Evolutionary conservation across 2,888 invertebrate species (phyloP).

Genomic region (Bellardia pandia): DNA sequence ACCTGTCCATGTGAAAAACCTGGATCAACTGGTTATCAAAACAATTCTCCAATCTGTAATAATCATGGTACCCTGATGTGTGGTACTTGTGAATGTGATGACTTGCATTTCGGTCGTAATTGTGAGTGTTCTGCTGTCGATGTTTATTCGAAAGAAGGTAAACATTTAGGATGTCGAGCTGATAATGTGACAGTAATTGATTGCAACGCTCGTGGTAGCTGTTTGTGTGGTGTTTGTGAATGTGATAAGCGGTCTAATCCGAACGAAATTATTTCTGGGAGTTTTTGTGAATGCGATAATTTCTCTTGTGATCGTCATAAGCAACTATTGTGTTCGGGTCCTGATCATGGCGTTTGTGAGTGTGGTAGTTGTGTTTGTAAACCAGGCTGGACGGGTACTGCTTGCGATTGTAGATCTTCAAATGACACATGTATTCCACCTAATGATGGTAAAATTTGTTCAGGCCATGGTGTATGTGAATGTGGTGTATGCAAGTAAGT

Average conservation of each 20-base stretch:
- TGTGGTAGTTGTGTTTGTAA: slow-evolving; percentile 94
- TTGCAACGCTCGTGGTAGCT: slow-evolving; percentile 91
- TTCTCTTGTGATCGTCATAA: slow-evolving; percentile 95
- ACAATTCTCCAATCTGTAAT: slow-evolving; percentile 88
- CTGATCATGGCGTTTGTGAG: slow-evolving; percentile 92
- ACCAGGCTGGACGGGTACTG: slow-evolving; percentile 91
- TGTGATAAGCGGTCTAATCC: slow-evolving; percentile 88
- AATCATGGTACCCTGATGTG: slow-evolving; percentile 93
- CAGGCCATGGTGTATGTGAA: slow-evolving; percentile 94
- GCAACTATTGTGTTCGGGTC: slow-evolving; percentile 92
- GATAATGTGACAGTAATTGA: slow-evolving; percentile 88
- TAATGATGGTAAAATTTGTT: slow-evolving; percentile 88
- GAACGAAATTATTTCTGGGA: slow-evolving; percentile 89
- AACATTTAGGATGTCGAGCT: slow-evolving; percentile 86
- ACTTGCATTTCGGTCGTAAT: slow-evolving; percentile 91
- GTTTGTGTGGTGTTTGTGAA: slow-evolving; percentile 92
- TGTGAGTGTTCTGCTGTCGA: slow-evolving; percentile 92
- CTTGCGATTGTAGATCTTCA: slow-evolving; percentile 92
- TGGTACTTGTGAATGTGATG: slow-evolving; percentile 94
- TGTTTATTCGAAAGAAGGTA: slow-evolving; percentile 76
- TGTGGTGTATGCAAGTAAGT: slow-evolving; percentile 92
- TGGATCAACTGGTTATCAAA: slow-evolving; percentile 86
- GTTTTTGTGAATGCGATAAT: slow-evolving; percentile 97
- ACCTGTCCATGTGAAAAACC: slow-evolving; percentile 96
- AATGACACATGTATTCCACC: slow-evolving; percentile 91